Conservation (phyloP, 1,140 invertebrate genomes). For the Macrostomum lignano region DNA sequence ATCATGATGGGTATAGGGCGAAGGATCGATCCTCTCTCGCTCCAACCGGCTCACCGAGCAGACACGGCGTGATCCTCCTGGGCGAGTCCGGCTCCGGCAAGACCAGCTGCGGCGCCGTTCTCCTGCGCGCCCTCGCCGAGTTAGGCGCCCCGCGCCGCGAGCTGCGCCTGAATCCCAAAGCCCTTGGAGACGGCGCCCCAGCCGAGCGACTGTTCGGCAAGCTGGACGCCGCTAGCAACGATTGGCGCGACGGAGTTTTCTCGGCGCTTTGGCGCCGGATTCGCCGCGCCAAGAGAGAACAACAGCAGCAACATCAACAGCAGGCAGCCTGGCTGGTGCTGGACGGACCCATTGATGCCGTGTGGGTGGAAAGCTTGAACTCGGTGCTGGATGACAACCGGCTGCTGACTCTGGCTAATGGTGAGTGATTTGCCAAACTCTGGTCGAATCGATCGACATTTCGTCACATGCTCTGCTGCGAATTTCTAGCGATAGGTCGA, state of each 20-base stretch:
- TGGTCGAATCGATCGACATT: no score
- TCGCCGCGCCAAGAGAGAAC: conserved; percentile 47
- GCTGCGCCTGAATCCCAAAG: conserved; percentile 91
- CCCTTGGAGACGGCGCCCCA: conserved; percentile 81
- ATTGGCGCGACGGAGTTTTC: conserved; percentile 92
- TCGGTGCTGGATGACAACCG: conserved; percentile 30
- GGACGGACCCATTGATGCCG: conserved; percentile 28
- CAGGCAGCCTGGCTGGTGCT: conserved; percentile 26
- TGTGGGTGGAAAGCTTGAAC: conserved; percentile 30
- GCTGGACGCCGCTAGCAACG: conserved; percentile 74
- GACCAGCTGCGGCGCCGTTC: conserved; percentile 60
- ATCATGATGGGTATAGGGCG: no score
- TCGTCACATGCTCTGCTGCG: no score
- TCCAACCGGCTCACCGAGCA: no score
- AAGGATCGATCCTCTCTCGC: no score
- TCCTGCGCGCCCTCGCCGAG: conserved; percentile 42
- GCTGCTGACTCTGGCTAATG: conserved; percentile 67
- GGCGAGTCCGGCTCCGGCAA: conserved; percentile 48
- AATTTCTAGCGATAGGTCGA: no score
- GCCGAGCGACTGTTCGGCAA: conserved; percentile 85
- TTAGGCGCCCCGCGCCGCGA: conserved; percentile 33
- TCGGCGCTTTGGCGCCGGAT: conserved; percentile 79
- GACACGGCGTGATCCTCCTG: conserved; percentile 80
- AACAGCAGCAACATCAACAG: conserved; percentile 15
- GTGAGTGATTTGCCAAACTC: conserved; percentile 33